Percentiles rank a stretch among this genome's conserved stretches.
Conservation (phyloP, 2,113 vertebrate species). For the Oxygymnocypris stewartii region DNA sequence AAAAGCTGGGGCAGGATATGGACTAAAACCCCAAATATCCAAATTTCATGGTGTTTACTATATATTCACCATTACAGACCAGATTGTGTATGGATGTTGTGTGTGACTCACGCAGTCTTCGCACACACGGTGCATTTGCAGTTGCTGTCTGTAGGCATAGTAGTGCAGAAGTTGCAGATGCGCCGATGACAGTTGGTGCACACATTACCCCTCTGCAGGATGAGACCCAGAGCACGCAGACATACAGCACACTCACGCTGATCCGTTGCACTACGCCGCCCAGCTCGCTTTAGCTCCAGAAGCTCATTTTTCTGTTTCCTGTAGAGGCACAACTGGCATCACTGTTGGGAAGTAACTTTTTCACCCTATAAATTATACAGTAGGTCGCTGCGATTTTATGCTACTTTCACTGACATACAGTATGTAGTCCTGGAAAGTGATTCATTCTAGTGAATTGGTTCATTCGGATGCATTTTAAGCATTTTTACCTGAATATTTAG, state of each 20-base stretch:
- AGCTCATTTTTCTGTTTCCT: conserved; percentile 96
- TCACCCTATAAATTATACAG: neutral
- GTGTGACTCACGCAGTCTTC: conserved; percentile 87
- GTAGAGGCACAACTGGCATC: conserved; percentile 19
- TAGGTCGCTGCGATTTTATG: neutral
- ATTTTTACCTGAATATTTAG: neutral
- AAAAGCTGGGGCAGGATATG: neutral
- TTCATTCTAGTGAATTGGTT: neutral
- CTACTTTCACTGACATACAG: neutral
- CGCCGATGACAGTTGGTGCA: conserved; percentile 82
- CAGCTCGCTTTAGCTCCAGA: conserved; percentile 85
- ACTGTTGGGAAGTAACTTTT: neutral
- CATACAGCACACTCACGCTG: conserved; percentile 85
- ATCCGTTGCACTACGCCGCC: conserved; percentile 72
- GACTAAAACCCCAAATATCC: neutral
- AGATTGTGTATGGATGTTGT: neutral
- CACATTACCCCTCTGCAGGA: conserved; percentile 86
- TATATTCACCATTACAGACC: neutral
- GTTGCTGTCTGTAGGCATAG: conserved; percentile 62
- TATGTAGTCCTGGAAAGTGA: neutral
- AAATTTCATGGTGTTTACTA: neutral
- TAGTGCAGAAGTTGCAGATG: conserved; percentile 82
- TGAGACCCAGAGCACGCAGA: conserved; percentile 84
- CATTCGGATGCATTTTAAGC: neutral
- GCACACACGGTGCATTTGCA: conserved; percentile 89